These are phyloP conservation scores for Melieria omissa DNA, from an alignment of 2,888 invertebrate genomes.

Conservation along the genomic window DNA sequence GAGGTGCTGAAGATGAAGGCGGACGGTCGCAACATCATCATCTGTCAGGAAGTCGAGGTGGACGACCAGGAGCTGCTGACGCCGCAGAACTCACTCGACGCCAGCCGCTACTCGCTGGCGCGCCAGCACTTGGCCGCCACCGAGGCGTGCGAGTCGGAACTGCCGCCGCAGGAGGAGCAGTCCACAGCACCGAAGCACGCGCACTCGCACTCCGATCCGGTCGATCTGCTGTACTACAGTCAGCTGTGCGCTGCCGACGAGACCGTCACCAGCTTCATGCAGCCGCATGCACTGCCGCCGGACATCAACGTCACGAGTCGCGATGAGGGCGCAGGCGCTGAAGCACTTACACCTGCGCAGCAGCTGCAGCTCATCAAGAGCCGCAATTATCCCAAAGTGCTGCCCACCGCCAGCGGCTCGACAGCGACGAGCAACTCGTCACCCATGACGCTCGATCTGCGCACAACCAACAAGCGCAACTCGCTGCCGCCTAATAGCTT, in stretches of 20 bases:
- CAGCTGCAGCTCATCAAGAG: conserved; percentile 79
- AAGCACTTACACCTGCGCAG: conserved; percentile 73
- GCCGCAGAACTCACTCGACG: conserved; percentile 60
- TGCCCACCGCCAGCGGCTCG: conserved; percentile 72
- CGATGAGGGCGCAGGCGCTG: conserved; percentile 67
- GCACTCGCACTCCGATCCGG: conserved; percentile 77
- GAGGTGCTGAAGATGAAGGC: conserved; percentile 72
- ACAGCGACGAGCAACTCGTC: conserved; percentile 43
- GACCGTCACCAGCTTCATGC: conserved; percentile 66
- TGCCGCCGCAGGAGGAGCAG: conserved; percentile 44
- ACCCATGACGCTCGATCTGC: conserved; percentile 49
- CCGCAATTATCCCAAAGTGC: conserved; percentile 85
- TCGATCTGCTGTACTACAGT: conserved; percentile 69
- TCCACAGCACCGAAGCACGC: conserved; percentile 65
- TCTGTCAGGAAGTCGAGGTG: conserved; percentile 65
- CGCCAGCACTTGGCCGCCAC: conserved; percentile 58
- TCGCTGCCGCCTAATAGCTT: conserved; percentile 72
- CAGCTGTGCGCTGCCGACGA: conserved; percentile 47
- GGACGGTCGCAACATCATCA: conserved; percentile 60
- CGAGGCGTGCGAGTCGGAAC: conserved; percentile 56
- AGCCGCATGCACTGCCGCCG: conserved; percentile 37
- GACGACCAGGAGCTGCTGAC: conserved; percentile 60
- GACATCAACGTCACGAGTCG: conserved; percentile 80
- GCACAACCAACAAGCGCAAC: conserved; percentile 69
- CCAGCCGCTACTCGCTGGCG: conserved; percentile 61